Evolutionary conservation across 2,888 invertebrate species (phyloP).

Genomic region (Agrochola macilenta): DNA sequence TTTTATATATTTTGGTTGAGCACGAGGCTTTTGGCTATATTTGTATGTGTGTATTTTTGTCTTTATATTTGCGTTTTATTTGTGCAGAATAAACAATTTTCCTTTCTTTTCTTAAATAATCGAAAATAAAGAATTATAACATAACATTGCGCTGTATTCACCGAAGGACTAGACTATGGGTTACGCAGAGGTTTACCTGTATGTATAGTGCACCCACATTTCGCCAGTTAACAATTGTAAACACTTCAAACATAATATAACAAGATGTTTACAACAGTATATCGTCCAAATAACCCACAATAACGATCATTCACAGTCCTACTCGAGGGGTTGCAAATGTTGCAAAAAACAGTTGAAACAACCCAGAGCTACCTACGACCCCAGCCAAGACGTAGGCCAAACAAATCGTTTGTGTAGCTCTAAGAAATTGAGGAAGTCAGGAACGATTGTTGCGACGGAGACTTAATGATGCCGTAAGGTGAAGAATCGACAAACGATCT

Average conservation of each 20-base stretch:
- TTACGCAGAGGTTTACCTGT: no score
- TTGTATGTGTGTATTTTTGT: no score
- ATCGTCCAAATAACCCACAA: constrained; percentile 53
- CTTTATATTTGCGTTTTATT: no score
- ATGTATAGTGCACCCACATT: no score
- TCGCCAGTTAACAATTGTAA: no score
- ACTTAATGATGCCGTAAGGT: constrained; percentile 53
- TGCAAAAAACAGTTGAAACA: constrained; percentile 57
- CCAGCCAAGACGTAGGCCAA: constrained; percentile 49
- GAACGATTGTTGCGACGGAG: constrained; percentile 50
- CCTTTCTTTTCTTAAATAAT: no score
- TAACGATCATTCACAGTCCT: constrained; percentile 51
- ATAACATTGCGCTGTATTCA: no score
- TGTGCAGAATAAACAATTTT: no score
- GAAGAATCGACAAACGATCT: constrained; percentile 50
- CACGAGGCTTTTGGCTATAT: no score
- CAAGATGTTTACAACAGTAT: constrained; percentile 8
- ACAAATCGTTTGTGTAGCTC: constrained; percentile 64
- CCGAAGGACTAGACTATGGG: no score
- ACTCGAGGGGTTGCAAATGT: constrained; percentile 27
- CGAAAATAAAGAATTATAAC: no score
- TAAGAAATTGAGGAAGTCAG: constrained; percentile 66
- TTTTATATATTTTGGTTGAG: no score
- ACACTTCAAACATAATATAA: background rate
- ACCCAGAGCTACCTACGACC: constrained; percentile 13